Conservation (phyloP, 2,888 invertebrate species). For the Noctua comes region DNA sequence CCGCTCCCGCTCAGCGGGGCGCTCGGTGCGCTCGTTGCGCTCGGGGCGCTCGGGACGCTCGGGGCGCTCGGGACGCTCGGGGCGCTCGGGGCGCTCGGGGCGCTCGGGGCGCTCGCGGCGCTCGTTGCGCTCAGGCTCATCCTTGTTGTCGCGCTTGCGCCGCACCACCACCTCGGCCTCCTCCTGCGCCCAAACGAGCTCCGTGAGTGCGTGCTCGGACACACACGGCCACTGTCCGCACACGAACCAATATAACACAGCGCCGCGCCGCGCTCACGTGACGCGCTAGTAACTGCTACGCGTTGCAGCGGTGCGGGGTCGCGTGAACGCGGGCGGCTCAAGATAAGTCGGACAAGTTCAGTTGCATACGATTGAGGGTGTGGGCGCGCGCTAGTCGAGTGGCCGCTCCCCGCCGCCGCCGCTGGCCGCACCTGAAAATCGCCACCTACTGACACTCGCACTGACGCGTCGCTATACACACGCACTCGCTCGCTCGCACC, state of each 20-base stretch:
- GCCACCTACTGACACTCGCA: slow-evolving; percentile 70
- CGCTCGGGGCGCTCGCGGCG: slow-evolving; percentile 57
- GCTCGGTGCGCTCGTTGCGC: slow-evolving; percentile 45
- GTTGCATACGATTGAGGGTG: slow-evolving; percentile 65
- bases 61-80: slow-evolving; percentile 47
- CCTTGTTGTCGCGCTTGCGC: slow-evolving; percentile 85
- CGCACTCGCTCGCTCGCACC: slow-evolving; percentile 33
- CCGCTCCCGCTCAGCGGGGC: slow-evolving; percentile 54
- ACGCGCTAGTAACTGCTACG: neutral
- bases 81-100: slow-evolving; percentile 43
- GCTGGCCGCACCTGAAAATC: slow-evolving; percentile 69
- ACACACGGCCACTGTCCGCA: slow-evolving; percentile 48
- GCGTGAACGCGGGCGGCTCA: slow-evolving; percentile 40
- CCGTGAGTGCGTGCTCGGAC: slow-evolving; percentile 47
- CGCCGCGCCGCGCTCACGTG: slow-evolving; percentile 49
- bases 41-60: slow-evolving; percentile 61
- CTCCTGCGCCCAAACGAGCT: slow-evolving; percentile 89
- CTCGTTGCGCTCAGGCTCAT: slow-evolving; percentile 71
- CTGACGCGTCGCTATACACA: slow-evolving; percentile 27
- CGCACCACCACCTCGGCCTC: slow-evolving; percentile 91
- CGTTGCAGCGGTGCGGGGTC: neutral
- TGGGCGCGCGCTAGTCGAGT: slow-evolving; percentile 56
- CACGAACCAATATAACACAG: slow-evolving; percentile 53
- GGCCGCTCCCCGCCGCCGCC: slow-evolving; percentile 62
- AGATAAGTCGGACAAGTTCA: slow-evolving; percentile 64